Percentiles rank a stretch among this genome's conserved stretches.
These are phyloP conservation scores for Anguilla obscura DNA, from an alignment of 2,797 vertebrate species.

Conservation along the genomic window DNA sequence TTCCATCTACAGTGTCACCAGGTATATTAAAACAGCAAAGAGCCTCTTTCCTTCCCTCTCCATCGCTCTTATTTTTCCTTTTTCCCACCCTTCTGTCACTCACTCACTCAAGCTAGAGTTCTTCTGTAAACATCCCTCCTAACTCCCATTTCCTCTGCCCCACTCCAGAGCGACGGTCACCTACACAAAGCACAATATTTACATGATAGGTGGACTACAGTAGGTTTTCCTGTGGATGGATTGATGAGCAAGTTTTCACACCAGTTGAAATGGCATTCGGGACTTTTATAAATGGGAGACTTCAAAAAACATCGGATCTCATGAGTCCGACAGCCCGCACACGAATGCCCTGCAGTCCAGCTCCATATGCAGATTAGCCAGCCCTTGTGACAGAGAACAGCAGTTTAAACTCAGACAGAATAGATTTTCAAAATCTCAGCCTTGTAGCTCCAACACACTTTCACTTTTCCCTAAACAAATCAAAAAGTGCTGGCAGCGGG, in stretches of 20 bases:
- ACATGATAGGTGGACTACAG: not conserved
- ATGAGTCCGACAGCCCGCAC: not conserved
- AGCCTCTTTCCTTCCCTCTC: not conserved
- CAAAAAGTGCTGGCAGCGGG: constrained; percentile 27
- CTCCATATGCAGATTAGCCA: not conserved
- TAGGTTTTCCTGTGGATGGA: not conserved
- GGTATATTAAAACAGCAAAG: not conserved
- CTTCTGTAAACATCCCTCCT: not conserved
- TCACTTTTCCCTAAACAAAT: constrained; percentile 15
- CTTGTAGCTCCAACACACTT: not conserved
- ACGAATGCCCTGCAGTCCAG: not conserved
- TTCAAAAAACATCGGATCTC: not conserved
- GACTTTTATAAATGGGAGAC: not conserved
- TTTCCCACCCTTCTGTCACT: constrained; percentile 9
- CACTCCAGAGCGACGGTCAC: not conserved
- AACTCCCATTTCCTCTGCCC: not conserved
- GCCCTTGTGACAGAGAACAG: constrained; percentile 6
- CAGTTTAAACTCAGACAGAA: not conserved
- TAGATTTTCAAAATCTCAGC: not conserved
- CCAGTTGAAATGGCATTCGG: not conserved
- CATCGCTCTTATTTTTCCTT: not conserved
- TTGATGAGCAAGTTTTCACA: not conserved
- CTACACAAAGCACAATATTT: not conserved
- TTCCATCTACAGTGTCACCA: not conserved
- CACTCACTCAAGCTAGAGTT: not conserved